Evolutionary conservation across 2,888 invertebrate genomes (phyloP), one percentile per base, ranked within the genome.

Genomic region (Cheilosia variabilis): DNA sequence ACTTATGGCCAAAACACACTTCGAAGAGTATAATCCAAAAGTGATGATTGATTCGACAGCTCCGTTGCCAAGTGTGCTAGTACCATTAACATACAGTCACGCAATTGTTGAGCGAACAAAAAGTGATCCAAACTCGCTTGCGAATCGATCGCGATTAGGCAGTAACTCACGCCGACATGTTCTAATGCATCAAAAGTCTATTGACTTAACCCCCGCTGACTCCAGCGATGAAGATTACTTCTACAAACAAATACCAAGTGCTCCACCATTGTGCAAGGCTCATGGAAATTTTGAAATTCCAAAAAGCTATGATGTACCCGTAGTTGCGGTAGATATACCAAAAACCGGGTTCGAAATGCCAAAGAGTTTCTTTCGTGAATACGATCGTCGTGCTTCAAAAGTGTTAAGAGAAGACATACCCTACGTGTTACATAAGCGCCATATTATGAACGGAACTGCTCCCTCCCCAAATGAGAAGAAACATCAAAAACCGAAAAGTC

Each of bases 361-460:
- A 2, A 96, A 95, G 90, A 95, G 95, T 89, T 95, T 95, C 89
- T 95, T 95, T 89, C 94, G 95, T 89, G 94, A 95, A 82, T 94
- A 94, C 77, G 95, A 95, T 78, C 93, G 94, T 45, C 93, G 94
- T 66, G 93, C 93, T 37, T 89, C 91, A 10, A 92, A 92, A 81
- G 88, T 90, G 0, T 79, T 92, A 0, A 92, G 94, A 88, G 95
- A 95, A 88, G 97, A 97, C 88, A 97, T 97, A 90, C 96, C 97
- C 0, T 97, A 97, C 89, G 96, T 96, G 6, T 92, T 97, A 63
- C 97, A 97, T 90, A 97, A 97, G 90, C 94, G 97, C 4, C 97
- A 97, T 90, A 94, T 97, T 1, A 96, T 97, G 95, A 97, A 97
- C 90, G 97, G 97, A 0, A 96, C 96, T 0, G 96, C 96, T 0